Evolutionary conservation across 1,140 invertebrate genomes (phyloP), one percentile per base, ranked within the genome.

Genomic region (Scaptomyza hsui): DNA sequence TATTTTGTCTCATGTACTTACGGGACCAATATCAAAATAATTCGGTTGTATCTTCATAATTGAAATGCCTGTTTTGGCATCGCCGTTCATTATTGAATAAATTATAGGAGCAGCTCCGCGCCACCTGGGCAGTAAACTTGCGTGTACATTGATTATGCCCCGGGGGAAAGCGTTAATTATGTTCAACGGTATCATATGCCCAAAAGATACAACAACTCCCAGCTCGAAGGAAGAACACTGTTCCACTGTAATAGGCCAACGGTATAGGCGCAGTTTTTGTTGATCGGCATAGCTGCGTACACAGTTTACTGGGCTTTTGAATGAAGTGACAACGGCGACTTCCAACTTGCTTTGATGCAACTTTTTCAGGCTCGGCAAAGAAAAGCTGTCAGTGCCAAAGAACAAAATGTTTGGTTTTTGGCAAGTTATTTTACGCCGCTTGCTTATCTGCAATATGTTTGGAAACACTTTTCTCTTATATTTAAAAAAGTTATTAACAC

Each of bases 81-180:
- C 98, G 21, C 96, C 97, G 92, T 96, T 95, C 57, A 96, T 93
- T 55, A 98, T 92, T 1, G 91, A 74, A 51, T 91, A 88, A n/a
- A 91, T 91, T 9, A 91, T 91, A 1, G 90, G 90, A 2, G 90
- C 90, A 42, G 98, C 97, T 29, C 98, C 98, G 91, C 98, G 93
- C 97, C 97, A 99, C 68, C 96, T 93, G 21, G 98, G 98, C 73
- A 99, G 91, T 29, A 99, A 90, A 92, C 97, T 98, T 9, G 95
- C 96, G 92, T 99, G 98, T 1, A 99, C 94, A 93, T 98, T 98
- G 37, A 98, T 92, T 92, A 98, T 97, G 12, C 98, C 98, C 93
- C 94, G 73, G 35, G 94, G 93, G 91, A 96, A 95, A 24, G 92
- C 90, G 42, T 93, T 89, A 24, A 96, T 95, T 2, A 95, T 91